These are phyloP conservation scores for Herpetotheres cachinnans DNA, from an alignment of 2,113 vertebrate genomes.

Conservation along the genomic window DNA sequence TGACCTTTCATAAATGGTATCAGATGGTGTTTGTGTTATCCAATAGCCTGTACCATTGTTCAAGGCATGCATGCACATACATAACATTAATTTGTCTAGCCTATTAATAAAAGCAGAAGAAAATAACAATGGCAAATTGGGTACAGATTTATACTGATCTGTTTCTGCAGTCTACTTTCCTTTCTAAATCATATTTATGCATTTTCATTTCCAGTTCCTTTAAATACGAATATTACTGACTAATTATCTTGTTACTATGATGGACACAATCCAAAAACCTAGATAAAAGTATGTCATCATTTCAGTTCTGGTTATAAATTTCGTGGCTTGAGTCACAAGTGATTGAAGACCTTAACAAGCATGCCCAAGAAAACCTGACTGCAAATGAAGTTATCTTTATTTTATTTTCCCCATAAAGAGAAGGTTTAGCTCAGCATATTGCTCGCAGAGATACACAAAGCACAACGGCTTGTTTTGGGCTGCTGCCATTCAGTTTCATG, in stretches of 20 bases:
- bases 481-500: slow-evolving; percentile 17
- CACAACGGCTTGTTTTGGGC: background rate
- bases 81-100: background rate
- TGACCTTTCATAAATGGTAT: slow-evolving; percentile 15
- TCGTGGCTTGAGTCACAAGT: background rate
- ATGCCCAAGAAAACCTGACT: background rate
- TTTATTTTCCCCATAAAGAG: slow-evolving; percentile 14
- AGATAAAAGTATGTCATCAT: background rate
- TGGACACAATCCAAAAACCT: slow-evolving; percentile 8
- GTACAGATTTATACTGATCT: background rate
- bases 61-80: background rate
- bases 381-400: slow-evolving; percentile 36
- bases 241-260: slow-evolving; percentile 6
- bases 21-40: slow-evolving; percentile 25
- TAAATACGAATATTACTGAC: background rate
- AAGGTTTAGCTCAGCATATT: background rate
- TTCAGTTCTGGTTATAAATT: background rate
- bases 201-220: slow-evolving; percentile 1
- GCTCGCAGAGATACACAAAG: background rate
- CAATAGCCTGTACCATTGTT: background rate
- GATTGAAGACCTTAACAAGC: background rate
- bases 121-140: background rate
- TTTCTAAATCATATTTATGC: background rate
- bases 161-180: background rate
- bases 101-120: slow-evolving; percentile 20